Evolutionary conservation across 2,888 invertebrate species (phyloP), one percentile per base, ranked within the genome.

Genomic region (Dioctria rufipes): DNA sequence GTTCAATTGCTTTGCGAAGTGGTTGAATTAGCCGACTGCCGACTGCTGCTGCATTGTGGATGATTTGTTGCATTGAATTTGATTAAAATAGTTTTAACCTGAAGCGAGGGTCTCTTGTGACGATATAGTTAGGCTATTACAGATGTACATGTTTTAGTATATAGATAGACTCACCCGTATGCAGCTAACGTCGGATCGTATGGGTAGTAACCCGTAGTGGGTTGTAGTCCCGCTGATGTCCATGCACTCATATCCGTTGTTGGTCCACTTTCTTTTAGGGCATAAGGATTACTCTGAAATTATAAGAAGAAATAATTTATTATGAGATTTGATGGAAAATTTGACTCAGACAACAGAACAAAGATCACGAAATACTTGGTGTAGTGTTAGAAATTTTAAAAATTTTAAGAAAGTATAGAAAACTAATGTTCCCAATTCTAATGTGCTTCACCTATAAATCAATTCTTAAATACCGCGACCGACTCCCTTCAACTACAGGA

Each of bases 171-270:
- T 94, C 92, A 96, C 96, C 96, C 96, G 90, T 96, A 96, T 88
- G 96, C 96, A 84, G 96, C 95, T 86, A 95, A 92, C 90, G 96
- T 94, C 82, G 96, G 96, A 91, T 97, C 96, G 91, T 96, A 97
- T 85, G 96, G 95, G 91, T 96, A 96, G 92, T 96, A 96, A 87
- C 95, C 96, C 83, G 96, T 95, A 84, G 96, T 95, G 87, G 96
- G 95, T 90, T 96, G 96, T 81, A 96, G 92, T 83, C 96, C 95
- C 82, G 96, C 95, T 83, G 95, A 95, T 85, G 96, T 95, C 96
- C 96, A 96, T 86, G 96, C 95, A 83, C 95, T 93, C 95, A 96
- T 96, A 89, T 96, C 96, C 79, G 95, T 93, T 86, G 95, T 93
- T 86, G 94, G 92, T 89, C 95, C 93, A 84, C 93, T 91, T 88